Base-by-base conservation (phyloP, 2,888 invertebrate genomes). In the Leucozona laternaria region DNA sequence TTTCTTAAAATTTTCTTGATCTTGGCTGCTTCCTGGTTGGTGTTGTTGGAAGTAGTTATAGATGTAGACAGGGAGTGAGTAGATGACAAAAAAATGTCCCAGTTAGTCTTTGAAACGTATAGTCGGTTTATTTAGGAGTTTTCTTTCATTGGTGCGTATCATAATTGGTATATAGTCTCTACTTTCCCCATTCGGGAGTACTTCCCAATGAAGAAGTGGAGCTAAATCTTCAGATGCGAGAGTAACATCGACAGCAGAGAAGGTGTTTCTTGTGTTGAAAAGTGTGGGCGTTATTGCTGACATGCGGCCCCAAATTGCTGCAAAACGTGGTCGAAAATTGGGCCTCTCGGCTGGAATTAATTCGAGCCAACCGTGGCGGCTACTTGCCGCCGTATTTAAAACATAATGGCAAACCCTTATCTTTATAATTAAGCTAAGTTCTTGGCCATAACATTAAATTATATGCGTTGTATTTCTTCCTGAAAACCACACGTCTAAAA, bases 31-130 rank as follows among this genome's bases (percentile, higher is more conserved):
- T 58, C 58, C 2, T 31, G 55, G 31, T 57, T 43, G n/a, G 7
- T 43, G n/a, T 43, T 43, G 7, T 15, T n/a, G 2, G 43, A 43
- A 1, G n/a, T 3, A 13, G 55, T 2, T 0, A 10, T 57, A 8
- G 55, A 31, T 31, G 31, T 57, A 13, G 34, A 58, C 13, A 58
- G 2, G 7, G 58, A 58, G 13, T 58, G 58, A 2, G 34, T 58
- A 5, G 20, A 31, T 20, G 34, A 17, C 20, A 13, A 7, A 53
- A 53, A 68, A 13, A 34, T 25, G 10, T 53, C 17, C 68, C 53
- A 68, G 34, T 68, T 68, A 68, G 68, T 68, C 31, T 53, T 50
- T 53, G 22, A 68, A 68, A 8, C 50, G 31, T 37, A 22, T 22
- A 68, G 68, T 2, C 2, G 4, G 68, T 50, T 68, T 68, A 4